Evolutionary conservation across 2,113 vertebrate genomes (phyloP), one percentile per base, ranked within the genome.

Genomic region (Equus quagga): DNA sequence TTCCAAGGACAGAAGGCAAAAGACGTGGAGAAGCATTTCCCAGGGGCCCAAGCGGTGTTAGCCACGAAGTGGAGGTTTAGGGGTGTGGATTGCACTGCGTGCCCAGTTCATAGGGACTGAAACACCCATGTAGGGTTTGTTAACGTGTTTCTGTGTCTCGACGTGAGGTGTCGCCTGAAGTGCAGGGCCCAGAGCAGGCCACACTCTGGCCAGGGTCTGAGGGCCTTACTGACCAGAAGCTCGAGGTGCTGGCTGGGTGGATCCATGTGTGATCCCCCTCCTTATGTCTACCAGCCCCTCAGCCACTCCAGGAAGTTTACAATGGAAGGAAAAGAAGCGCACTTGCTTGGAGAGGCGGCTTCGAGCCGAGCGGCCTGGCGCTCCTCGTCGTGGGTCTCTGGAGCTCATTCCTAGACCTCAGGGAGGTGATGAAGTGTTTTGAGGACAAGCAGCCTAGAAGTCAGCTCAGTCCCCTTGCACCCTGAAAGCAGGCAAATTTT

Each of bases 191-290:
- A 51, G 79, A 64, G 56, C 17, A 56, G n/a, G 46, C 5, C 51
- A 0, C 14, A 21, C 1, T 18, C 41, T 44, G 46, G 41, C 67
- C 76, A 49, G 33, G 67, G 33, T 44, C 51, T n/a, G 21, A 75
- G 67, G 36, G 26, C 12, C 3, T 36, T 18, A 11, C 17, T 49
- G 33, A 21, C 36, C 58, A 60, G 33, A 91, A 88, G 23, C 31
- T 36, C 19, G 41, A 51, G 44, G 49, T 3, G 21, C 9, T 36
- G 19, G 11, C 69, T 33, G 9, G 26, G 9, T 0, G 65, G 26
- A 10, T 21, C 23, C 5, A 13, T 0, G 41, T 12, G 26, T 28
- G 11, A 28, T 17, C 4, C 26, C 23, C 28, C 5, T 46, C 12
- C 44, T 85, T 12, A 23, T 5, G 44, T 36, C 46, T 4, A 10